Base-by-base conservation (phyloP, 1,140 invertebrate genomes). In the Heliconius eleuchia region DNA sequence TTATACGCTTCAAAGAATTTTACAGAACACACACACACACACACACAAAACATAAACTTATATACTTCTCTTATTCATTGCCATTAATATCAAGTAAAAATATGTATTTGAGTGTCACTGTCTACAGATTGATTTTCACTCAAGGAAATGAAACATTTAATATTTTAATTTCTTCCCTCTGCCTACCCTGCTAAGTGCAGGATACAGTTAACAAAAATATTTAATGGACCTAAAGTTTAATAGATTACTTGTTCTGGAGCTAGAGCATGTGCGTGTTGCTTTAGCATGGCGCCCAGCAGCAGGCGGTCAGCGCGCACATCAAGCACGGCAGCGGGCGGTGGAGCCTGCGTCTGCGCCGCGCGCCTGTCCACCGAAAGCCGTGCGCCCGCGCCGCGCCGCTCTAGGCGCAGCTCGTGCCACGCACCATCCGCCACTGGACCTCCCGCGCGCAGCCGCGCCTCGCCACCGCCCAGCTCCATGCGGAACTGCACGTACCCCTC, bases 391-490 rank as follows among this genome's bases (percentile, higher is more conserved):
- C 97, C 97, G 57, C 97, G 96, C 39, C 98, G 95, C 91, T 98
- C 97, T 71, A 99, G 92, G 42, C 96, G 95, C 57, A 98, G 96
- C 84, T 97, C 96, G 94, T 99, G 98, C 98, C 98, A 99, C 81
- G 96, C 95, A 1, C 98, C 98, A 93, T 99, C 98, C 55, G 97
- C 97, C 42, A 99, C 96, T 1, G 96, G 91, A 66, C 96, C 96
- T 2, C 96, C 96, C 4, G 99, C 97, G 66, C 96, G 95, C 2
- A 98, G 96, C 11, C 97, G 87, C n/a, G 98, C 98, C 91, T 98
- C 97, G n/a, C 98, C 98, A 84, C 97, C 98, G 7, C 98, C 98
- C 77, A 99, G 96, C 89, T 99, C 97, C 95, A 98, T 98, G 80
- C 97, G 96, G 88, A 98, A 99, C 87, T 98, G 98, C 5, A 98